phyloP scores from a whole-genome alignment of 2,888 invertebrate genomes.

The Dryadula phaetusa region DNA sequence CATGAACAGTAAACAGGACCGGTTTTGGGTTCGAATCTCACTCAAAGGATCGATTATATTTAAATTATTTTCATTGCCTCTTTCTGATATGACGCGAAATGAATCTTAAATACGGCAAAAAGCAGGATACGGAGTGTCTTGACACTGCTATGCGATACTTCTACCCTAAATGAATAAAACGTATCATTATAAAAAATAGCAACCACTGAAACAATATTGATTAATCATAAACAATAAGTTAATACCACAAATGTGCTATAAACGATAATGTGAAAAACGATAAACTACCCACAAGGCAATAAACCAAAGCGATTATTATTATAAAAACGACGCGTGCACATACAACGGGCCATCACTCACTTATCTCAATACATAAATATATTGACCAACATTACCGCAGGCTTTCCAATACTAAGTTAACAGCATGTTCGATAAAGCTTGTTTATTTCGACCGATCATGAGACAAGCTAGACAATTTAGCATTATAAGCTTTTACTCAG shows the following conservation, averaged over 20 bases:
- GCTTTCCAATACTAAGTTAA: slow-evolving; percentile 50
- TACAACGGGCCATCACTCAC: slow-evolving; percentile 40
- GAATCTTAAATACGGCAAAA: too few relatives aligned
- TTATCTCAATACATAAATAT: slow-evolving; percentile 52
- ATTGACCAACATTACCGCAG: slow-evolving; percentile 52
- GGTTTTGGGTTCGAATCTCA: too few relatives aligned
- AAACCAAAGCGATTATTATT: slow-evolving; percentile 31
- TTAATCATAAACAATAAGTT: background rate
- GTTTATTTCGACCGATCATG: slow-evolving; percentile 25
- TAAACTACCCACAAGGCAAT: slow-evolving; percentile 9
- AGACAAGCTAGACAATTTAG: slow-evolving; percentile 21
- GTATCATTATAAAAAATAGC: too few relatives aligned
- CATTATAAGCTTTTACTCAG: background rate
- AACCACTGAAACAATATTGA: background rate
- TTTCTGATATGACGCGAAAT: too few relatives aligned
- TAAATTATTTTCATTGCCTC: too few relatives aligned
- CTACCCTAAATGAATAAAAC: too few relatives aligned
- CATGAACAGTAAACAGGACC: too few relatives aligned
- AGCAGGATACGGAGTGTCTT: too few relatives aligned
- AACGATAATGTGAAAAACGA: background rate
- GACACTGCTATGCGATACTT: too few relatives aligned
- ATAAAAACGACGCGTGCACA: slow-evolving; percentile 28
- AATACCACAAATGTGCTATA: background rate
- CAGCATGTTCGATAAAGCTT: slow-evolving; percentile 30
- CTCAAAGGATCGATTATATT: too few relatives aligned